Evolutionary conservation across 2,113 vertebrate genomes (phyloP).

Genomic region (Calonectris borealis): DNA sequence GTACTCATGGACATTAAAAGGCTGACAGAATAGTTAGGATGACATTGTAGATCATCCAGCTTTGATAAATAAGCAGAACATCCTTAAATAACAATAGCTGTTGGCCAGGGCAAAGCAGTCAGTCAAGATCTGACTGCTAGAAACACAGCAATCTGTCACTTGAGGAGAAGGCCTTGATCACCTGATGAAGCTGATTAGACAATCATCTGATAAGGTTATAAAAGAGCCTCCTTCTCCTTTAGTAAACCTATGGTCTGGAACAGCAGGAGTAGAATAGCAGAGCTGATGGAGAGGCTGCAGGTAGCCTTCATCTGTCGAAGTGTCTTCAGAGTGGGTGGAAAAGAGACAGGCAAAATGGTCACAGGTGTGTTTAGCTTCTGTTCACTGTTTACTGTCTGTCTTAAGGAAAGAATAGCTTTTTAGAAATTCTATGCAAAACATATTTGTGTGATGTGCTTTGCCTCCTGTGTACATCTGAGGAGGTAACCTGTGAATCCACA

Average conservation of each 20-base stretch:
- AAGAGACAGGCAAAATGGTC: background rate
- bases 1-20: background rate
- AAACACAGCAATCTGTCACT: background rate
- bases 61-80: background rate
- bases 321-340: background rate
- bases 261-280: background rate
- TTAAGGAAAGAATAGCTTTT: background rate
- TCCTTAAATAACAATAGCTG: background rate
- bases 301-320: background rate
- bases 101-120: background rate
- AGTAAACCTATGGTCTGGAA: background rate
- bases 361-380: background rate
- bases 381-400: background rate
- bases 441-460: background rate
- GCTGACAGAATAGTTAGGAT: background rate
- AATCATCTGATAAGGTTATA: background rate
- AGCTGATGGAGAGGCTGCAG: background rate
- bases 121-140: background rate
- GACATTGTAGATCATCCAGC: background rate
- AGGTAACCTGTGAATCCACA: background rate
- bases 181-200: background rate
- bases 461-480: background rate
- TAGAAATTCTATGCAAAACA: background rate
- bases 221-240: background rate
- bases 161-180: background rate